Percentiles rank a stretch among this genome's conserved stretches.
Evolutionary conservation across 37 sponge, comb jelly and placozoan genomes (phyloP).

Genomic region (Spongia lamella): DNA sequence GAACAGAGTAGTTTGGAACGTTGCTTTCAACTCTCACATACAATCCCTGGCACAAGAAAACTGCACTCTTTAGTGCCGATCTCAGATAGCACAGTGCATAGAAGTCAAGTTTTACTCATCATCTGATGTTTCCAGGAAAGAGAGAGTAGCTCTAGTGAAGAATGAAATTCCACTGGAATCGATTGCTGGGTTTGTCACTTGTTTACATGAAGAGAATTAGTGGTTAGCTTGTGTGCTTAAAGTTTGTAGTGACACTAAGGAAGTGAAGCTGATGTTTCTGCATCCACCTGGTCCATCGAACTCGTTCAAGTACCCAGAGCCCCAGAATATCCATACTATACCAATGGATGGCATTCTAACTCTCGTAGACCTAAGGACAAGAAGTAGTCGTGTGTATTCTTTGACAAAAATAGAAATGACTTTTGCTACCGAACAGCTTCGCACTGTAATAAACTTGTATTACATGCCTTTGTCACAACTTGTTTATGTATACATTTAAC

Average conservation of each 20-base stretch:
- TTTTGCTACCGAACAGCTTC: too few species aligned
- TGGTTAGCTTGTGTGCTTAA: slow-evolving; percentile 46
- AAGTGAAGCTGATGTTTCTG: slow-evolving; percentile 45
- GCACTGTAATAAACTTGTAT: too few species aligned
- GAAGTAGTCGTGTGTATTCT: slow-evolving; percentile 22
- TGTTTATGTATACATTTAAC: too few species aligned
- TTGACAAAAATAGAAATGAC: slow-evolving; percentile 1
- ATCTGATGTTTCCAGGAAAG: slow-evolving; percentile 1
- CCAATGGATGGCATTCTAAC: slow-evolving; percentile 5
- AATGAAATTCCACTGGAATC: slow-evolving; percentile 3
- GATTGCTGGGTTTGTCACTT: slow-evolving; percentile 43
- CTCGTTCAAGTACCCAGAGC: slow-evolving; percentile 41
- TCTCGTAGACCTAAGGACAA: slow-evolving; percentile 39
- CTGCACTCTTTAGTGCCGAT: slow-evolving; percentile 38
- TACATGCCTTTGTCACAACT: too few species aligned
- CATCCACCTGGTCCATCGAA: slow-evolving; percentile 48
- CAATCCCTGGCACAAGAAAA: slow-evolving; percentile 55
- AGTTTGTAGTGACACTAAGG: slow-evolving; percentile 1
- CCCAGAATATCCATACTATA: not conserved
- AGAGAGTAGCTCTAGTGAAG: not conserved
- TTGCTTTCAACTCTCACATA: slow-evolving; percentile 34
- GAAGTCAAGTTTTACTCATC: slow-evolving; percentile 21
- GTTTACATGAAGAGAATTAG: slow-evolving; percentile 34
- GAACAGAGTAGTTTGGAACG: slow-evolving; percentile 6
- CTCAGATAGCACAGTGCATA: slow-evolving; percentile 4